phyloP scores from a whole-genome alignment of 2,888 invertebrate genomes.

The Plagodis pulveraria region DNA sequence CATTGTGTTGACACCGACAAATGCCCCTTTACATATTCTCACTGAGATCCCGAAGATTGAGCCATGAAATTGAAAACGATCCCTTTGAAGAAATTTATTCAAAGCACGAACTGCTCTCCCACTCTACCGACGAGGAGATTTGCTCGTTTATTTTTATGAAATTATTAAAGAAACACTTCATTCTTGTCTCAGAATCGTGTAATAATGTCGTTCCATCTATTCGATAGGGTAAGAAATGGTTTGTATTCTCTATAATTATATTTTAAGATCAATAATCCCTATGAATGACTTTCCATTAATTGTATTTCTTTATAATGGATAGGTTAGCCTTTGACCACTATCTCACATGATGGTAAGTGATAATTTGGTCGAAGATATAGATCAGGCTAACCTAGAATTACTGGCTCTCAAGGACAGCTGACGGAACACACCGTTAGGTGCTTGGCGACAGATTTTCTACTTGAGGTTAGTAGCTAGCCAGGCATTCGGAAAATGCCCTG shows the following conservation, averaged over 20 bases:
- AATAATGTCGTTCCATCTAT: conserved; percentile 38
- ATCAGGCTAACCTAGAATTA: no score
- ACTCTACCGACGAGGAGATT: conserved; percentile 79
- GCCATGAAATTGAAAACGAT: conserved; percentile 85
- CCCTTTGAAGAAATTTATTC: conserved; percentile 84
- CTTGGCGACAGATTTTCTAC: no score
- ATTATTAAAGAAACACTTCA: conserved; percentile 79
- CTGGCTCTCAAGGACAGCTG: no score
- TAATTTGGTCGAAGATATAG: no score
- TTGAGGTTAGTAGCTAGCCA: no score
- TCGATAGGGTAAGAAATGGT: conserved; percentile 14
- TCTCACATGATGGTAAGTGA: no score
- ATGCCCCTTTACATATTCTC: conserved; percentile 83
- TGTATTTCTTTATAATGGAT: no score
- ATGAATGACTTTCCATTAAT: no score
- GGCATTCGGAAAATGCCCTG: no score
- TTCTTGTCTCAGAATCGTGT: conserved; percentile 58
- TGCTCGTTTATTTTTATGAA: conserved; percentile 84
- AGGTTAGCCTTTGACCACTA: no score
- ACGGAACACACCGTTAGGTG: no score
- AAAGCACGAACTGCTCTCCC: conserved; percentile 80
- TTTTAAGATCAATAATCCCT: no score
- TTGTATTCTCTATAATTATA: background rate
- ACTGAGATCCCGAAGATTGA: conserved; percentile 83
- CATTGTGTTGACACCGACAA: conserved; percentile 82